Conservation (phyloP, 2,797 vertebrate species). For the Malurus leucopterus region DNA sequence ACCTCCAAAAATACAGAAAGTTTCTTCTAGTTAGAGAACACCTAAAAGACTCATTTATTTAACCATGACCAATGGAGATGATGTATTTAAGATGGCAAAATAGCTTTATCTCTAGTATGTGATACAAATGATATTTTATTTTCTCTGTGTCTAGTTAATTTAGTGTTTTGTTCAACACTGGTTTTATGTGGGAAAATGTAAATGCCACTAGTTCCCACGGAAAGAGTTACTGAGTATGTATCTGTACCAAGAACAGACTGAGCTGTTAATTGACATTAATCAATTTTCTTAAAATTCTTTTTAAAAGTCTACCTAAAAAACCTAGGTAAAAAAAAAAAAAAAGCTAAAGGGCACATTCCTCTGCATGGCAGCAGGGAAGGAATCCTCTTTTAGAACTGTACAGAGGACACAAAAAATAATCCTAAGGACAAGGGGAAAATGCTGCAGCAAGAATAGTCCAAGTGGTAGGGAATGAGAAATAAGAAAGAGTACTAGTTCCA, state of each 20-base stretch:
- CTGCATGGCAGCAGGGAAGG: rapidly evolving
- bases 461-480: not conserved
- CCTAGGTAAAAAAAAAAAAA: not conserved
- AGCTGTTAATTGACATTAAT: not conserved
- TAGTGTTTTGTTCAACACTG: not conserved
- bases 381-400: not conserved
- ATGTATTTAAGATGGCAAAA: not conserved
- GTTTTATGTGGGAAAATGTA: not conserved
- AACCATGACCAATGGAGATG: not conserved
- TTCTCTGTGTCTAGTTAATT: not conserved
- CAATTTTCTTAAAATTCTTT: not conserved
- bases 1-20: not conserved
- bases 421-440: not conserved
- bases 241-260: not conserved
- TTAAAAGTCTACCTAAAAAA: not conserved
- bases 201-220: rapidly evolving
- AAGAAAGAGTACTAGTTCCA: not conserved
- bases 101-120: not conserved
- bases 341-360: not conserved
- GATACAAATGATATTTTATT: not conserved
- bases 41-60: not conserved
- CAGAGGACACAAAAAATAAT: not conserved
- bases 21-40: not conserved
- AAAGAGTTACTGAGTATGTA: not conserved
- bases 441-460: not conserved